Conservation (phyloP, 2,113 vertebrate species). For the Takifugu flavidus region DNA sequence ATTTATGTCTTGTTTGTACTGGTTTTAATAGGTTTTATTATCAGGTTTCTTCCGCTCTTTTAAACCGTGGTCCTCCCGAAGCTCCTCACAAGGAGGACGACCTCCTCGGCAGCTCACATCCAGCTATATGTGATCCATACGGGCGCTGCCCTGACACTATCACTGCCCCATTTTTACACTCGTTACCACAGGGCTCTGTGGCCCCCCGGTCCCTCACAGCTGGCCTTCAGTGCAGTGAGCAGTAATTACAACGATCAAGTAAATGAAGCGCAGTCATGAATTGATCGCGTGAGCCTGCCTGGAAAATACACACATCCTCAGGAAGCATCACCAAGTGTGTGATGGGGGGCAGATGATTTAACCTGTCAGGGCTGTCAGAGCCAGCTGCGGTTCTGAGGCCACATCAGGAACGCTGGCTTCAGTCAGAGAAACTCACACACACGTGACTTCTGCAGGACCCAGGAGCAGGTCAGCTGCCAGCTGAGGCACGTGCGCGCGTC, state of each 20-base stretch:
- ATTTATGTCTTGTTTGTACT: not conserved
- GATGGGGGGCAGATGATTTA: too few species aligned
- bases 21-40: not conserved
- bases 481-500: too few species aligned
- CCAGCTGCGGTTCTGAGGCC: not conserved
- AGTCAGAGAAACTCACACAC: not conserved
- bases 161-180: conserved; percentile 56
- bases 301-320: conserved; percentile 51
- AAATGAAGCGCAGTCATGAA: conserved; percentile 46
- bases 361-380: conserved; percentile 10
- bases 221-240: conserved; percentile 38
- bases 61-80: not conserved
- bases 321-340: conserved; percentile 20
- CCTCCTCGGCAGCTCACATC: conserved; percentile 10
- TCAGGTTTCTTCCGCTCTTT: too few species aligned
- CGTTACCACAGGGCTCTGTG: conserved; percentile 31
- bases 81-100: conserved; percentile 17
- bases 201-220: conserved; percentile 45
- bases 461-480: too few species aligned
- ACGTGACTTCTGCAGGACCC: too few species aligned
- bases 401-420: too few species aligned
- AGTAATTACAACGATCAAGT: conserved; percentile 41
- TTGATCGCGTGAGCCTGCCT: conserved; percentile 43
- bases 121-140: conserved; percentile 32
- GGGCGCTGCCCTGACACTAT: conserved; percentile 17